These are phyloP conservation scores for Rhabditoides inermis DNA, from an alignment of 2,888 invertebrate species.

Conservation along the genomic window DNA sequence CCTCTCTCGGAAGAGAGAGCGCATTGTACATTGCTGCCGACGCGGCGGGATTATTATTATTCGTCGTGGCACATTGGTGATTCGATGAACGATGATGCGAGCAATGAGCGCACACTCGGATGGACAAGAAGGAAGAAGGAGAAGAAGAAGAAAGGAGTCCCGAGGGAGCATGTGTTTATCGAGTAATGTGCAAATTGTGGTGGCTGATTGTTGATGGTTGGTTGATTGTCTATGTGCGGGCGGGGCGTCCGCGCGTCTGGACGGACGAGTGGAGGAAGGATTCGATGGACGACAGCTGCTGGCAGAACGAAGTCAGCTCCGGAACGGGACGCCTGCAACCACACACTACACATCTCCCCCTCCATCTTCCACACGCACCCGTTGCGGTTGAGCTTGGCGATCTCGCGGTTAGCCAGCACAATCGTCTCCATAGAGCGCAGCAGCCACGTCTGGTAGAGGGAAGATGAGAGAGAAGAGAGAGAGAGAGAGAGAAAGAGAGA, in stretches of 20 bases:
- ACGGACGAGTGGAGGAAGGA: too few species aligned
- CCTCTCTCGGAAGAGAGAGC: neutral
- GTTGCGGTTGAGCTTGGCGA: too few species aligned
- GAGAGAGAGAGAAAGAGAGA: constrained; percentile 3
- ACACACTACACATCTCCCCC: too few species aligned
- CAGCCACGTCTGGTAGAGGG: neutral
- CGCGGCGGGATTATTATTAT: neutral
- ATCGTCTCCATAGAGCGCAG: neutral
- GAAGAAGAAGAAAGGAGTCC: neutral
- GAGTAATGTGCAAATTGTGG: neutral
- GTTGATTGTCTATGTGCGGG: too few species aligned
- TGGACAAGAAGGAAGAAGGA: neutral
- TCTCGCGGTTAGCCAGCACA: too few species aligned
- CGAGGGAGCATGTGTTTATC: neutral
- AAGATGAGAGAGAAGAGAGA: constrained; percentile 1
- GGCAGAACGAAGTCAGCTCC: too few species aligned
- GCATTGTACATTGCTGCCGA: neutral
- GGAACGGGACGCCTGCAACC: too few species aligned
- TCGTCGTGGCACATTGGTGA: neutral
- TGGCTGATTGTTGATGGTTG: neutral
- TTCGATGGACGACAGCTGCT: too few species aligned
- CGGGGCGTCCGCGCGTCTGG: too few species aligned
- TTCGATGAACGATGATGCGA: neutral
- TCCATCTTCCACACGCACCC: too few species aligned
- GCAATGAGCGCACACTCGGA: neutral